Evolutionary conservation across 2,797 vertebrate species (phyloP).

Genomic region (Dendrocincla fuliginosa): DNA sequence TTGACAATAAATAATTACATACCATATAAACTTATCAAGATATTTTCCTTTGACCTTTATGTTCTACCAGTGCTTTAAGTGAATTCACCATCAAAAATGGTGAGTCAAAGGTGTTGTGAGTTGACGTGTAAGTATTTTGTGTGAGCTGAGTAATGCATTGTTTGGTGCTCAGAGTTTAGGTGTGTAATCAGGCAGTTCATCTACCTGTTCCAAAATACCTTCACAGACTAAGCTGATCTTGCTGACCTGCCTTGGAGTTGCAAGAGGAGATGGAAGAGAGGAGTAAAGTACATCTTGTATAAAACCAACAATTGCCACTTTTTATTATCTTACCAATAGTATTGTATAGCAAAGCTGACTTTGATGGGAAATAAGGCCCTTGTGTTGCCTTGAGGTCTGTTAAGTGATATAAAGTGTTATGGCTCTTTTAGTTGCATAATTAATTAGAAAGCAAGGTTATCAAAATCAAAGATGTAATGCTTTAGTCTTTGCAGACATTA

Average conservation of each 20-base stretch:
- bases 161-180: background rate
- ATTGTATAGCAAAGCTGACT: background rate
- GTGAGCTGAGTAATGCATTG: background rate
- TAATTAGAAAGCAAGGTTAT: background rate
- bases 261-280: background rate
- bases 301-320: background rate
- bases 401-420: background rate
- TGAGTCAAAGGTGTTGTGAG: background rate
- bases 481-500: background rate
- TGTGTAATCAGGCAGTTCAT: background rate
- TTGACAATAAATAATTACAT: background rate
- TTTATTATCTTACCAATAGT: background rate
- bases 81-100: background rate
- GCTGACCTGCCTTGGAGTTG: background rate
- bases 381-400: background rate
- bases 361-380: background rate
- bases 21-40: accelerated
- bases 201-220: background rate
- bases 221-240: background rate
- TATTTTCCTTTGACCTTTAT: background rate
- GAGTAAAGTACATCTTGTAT: accelerated
- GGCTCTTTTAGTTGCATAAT: background rate
- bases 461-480: background rate
- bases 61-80: background rate
- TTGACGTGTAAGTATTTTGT: background rate